phyloP scores from a whole-genome alignment of 1,140 invertebrate genomes.

The Parapsyche elsis region DNA sequence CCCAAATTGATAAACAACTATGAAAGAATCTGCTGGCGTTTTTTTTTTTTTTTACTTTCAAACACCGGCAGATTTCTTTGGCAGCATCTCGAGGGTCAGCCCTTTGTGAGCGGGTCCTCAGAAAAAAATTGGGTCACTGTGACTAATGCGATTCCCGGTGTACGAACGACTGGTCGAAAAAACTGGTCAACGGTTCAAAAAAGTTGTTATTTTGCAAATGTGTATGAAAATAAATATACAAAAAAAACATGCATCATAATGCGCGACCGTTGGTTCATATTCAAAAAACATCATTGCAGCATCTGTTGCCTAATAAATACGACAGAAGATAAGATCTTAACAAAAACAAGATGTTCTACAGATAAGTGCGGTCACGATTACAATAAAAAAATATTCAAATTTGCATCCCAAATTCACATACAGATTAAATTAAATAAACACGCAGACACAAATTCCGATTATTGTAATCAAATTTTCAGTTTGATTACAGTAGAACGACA shows the following conservation, averaged over 20 bases:
- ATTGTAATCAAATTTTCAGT: too few relatives aligned
- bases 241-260: slow-evolving; percentile 13
- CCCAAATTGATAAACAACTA: slow-evolving; percentile 28
- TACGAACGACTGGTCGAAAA: neutral
- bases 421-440: too few relatives aligned
- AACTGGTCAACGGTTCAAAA: slow-evolving; percentile 25
- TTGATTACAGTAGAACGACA: too few relatives aligned
- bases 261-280: slow-evolving; percentile 5
- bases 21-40: neutral
- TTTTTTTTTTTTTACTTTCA: neutral
- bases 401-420: too few relatives aligned
- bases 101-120: slow-evolving; percentile 8
- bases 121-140: slow-evolving; percentile 55
- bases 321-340: too few relatives aligned
- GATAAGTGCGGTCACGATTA: too few relatives aligned
- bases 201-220: slow-evolving; percentile 16
- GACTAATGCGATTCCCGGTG: slow-evolving; percentile 50
- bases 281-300: neutral
- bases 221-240: neutral
- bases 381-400: too few relatives aligned
- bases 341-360: too few relatives aligned
- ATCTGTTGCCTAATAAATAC: neutral
- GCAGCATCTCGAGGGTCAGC: slow-evolving; percentile 6
- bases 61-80: neutral
- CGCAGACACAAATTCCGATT: too few relatives aligned